A percentile compares a stretch with the other conserved stretches of the same genome.
These are phyloP conservation scores for Tragelaphus scriptus DNA, from an alignment of 2,113 vertebrate species.

Conservation along the genomic window DNA sequence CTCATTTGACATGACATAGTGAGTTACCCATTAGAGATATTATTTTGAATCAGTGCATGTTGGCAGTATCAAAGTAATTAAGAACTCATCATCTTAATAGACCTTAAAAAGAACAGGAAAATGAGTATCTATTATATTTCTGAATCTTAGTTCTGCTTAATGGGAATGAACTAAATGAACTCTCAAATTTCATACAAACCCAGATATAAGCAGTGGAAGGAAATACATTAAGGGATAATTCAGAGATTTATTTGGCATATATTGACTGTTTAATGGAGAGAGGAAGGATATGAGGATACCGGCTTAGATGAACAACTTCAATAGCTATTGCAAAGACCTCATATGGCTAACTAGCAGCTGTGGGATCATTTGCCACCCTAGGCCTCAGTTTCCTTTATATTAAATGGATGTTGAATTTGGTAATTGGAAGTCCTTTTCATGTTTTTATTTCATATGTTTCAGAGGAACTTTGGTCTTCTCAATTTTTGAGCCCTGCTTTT, in stretches of 20 bases:
- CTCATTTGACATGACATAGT: neutral
- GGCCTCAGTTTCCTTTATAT: neutral
- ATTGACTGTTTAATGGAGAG: neutral
- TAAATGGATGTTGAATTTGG: neutral
- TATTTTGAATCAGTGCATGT: neutral
- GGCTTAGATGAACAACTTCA: too few species aligned
- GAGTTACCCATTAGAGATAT: neutral
- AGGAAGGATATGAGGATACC: neutral
- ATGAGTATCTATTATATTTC: neutral
- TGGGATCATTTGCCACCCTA: neutral
- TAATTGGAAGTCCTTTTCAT: neutral
- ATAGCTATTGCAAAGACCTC: neutral
- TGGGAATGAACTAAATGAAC: neutral
- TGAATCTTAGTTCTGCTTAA: neutral
- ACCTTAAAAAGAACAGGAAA: neutral
- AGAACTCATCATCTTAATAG: neutral
- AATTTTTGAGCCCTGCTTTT: neutral
- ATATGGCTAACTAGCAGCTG: fast-evolving
- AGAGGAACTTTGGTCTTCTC: neutral
- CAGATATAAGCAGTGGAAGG: neutral
- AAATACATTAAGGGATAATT: neutral
- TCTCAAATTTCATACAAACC: neutral
- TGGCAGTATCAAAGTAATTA: neutral
- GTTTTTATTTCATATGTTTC: neutral
- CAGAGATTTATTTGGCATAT: neutral